Percentiles rank a stretch among this genome's conserved stretches.
phyloP scores from a whole-genome alignment of 2,113 vertebrate genomes.

The Campylorhamphus procurvoides region DNA sequence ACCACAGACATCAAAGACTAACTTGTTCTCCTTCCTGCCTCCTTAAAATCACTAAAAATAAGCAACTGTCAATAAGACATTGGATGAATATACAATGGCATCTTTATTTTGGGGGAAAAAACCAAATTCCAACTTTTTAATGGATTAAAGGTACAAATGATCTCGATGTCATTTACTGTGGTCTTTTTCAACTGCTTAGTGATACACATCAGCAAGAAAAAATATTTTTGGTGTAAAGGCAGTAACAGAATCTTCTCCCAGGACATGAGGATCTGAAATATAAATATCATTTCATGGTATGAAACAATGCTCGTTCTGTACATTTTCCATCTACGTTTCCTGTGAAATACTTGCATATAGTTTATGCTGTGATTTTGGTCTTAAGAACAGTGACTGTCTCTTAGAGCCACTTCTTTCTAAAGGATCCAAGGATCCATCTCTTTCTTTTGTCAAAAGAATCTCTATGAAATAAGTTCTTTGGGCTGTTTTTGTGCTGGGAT shows the following conservation, averaged over 20 bases:
- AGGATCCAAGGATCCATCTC: background rate
- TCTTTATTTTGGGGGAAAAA: slow-evolving; percentile 57
- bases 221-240: background rate
- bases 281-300: background rate
- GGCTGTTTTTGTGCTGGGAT: background rate
- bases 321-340: background rate
- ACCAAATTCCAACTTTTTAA: slow-evolving; percentile 44
- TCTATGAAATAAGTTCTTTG: background rate
- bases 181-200: slow-evolving; percentile 5
- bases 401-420: background rate
- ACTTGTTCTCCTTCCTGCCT: slow-evolving; percentile 30
- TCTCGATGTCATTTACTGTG: background rate
- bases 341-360: background rate
- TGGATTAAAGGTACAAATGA: slow-evolving; percentile 57
- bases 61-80: slow-evolving; percentile 57
- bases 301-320: background rate
- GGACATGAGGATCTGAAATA: background rate
- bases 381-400: background rate
- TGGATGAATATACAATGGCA: background rate
- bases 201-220: background rate
- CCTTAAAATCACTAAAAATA: slow-evolving; percentile 73
- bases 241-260: background rate
- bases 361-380: background rate
- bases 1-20: slow-evolving; percentile 54
- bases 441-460: background rate